A percentile compares a stretch with the other conserved stretches of the same genome.
Conservation (phyloP, 2,113 vertebrate species). For the Esox niger region DNA sequence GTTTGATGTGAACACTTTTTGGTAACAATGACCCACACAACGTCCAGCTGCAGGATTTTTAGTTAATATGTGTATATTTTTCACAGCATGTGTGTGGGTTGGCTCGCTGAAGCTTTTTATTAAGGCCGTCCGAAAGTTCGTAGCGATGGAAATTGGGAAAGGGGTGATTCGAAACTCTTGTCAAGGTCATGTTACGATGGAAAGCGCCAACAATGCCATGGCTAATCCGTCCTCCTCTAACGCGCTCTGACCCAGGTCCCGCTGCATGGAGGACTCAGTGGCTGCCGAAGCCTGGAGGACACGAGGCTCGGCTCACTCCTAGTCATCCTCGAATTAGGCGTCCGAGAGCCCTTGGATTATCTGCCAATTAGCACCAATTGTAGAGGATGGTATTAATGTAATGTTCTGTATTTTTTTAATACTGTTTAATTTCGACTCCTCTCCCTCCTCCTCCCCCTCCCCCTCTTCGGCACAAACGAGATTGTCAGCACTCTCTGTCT, state of each 20-base stretch:
- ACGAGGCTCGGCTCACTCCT: slow-evolving; percentile 60
- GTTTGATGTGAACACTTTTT: not conserved
- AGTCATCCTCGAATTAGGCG: slow-evolving; percentile 62
- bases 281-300: slow-evolving; percentile 43
- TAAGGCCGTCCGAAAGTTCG: slow-evolving; percentile 65
- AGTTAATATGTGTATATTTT: slow-evolving; percentile 36
- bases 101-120: slow-evolving; percentile 55
- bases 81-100: slow-evolving; percentile 49
- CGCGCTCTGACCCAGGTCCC: slow-evolving; percentile 66
- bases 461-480: slow-evolving; percentile 65
- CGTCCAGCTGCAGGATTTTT: slow-evolving; percentile 34
- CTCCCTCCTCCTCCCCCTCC: slow-evolving; percentile 50
- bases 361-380: slow-evolving; percentile 82
- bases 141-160: slow-evolving; percentile 58
- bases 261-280: slow-evolving; percentile 58
- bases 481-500: slow-evolving; percentile 72
- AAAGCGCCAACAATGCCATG: slow-evolving; percentile 69
- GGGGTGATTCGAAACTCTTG: slow-evolving; percentile 60
- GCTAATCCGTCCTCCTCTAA: slow-evolving; percentile 71
- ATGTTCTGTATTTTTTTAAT: slow-evolving; percentile 76
- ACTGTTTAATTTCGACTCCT: slow-evolving; percentile 70
- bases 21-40: not conserved
- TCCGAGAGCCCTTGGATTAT: slow-evolving; percentile 75
- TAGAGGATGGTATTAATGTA: slow-evolving; percentile 72
- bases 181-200: slow-evolving; percentile 77